Evolutionary conservation across 2,113 vertebrate genomes (phyloP).

Genomic region (Thermophis baileyi): DNA sequence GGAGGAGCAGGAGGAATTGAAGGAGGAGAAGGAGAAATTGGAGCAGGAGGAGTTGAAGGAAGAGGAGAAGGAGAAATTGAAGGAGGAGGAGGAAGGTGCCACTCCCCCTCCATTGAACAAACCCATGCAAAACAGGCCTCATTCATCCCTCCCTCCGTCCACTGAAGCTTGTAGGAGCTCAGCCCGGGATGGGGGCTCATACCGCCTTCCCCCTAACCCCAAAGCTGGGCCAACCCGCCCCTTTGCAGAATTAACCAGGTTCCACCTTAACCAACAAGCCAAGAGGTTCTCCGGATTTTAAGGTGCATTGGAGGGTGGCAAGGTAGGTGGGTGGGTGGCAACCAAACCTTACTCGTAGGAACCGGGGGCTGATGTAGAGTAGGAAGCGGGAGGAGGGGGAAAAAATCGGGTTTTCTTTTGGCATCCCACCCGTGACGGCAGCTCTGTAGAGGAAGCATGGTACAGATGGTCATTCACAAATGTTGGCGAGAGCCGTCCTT

Average conservation of each 20-base stretch:
- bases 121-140: background rate
- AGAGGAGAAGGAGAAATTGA: no score
- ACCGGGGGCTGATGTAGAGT: background rate
- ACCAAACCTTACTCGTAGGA: background rate
- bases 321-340: no score
- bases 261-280: background rate
- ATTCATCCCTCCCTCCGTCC: no score
- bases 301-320: background rate
- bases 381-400: background rate
- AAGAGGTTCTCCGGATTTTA: background rate
- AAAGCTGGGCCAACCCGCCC: no score
- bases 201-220: background rate
- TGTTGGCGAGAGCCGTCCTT: background rate
- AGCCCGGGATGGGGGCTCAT: background rate
- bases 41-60: no score
- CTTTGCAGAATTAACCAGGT: background rate
- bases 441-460: background rate
- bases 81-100: background rate
- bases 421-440: no score
- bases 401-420: background rate
- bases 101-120: background rate
- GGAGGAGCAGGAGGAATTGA: no score
- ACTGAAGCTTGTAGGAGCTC: background rate
- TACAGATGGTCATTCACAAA: background rate
- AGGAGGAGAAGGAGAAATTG: no score